phyloP scores from a whole-genome alignment of 2,797 vertebrate genomes.

The Clarias fuscus region DNA sequence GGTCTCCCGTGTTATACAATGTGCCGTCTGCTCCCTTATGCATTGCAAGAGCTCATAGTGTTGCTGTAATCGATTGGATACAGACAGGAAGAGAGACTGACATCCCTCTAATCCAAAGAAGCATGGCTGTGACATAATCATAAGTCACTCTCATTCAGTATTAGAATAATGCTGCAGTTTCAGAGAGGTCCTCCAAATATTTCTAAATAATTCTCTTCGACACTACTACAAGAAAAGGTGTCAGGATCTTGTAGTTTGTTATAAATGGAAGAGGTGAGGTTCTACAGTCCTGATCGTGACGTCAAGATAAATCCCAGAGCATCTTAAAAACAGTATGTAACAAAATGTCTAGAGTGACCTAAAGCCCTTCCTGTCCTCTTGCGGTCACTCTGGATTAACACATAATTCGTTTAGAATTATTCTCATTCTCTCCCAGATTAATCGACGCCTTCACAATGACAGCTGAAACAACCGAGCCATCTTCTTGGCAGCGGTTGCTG shows the following conservation, averaged over 20 bases:
- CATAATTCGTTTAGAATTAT: conserved; percentile 28
- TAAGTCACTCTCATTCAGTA: not conserved
- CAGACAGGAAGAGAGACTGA: not conserved
- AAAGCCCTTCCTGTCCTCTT: not conserved
- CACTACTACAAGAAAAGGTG: not conserved
- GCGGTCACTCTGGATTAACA: conserved; percentile 25
- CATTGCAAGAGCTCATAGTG: not conserved
- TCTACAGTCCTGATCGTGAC: not conserved
- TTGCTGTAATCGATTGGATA: not conserved
- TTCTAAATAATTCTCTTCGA: not conserved
- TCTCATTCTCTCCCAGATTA: conserved; percentile 24
- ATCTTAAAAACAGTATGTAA: not conserved
- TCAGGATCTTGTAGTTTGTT: no score
- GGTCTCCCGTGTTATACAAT: not conserved
- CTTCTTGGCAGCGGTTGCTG: conserved; percentile 35
- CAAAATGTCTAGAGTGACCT: not conserved
- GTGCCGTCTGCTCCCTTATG: not conserved
- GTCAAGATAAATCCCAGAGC: not conserved
- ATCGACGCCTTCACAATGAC: conserved; percentile 37
- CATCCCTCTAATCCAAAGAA: not conserved
- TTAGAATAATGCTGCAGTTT: not conserved
- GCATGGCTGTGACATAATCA: not conserved
- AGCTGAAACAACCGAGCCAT: conserved; percentile 51
- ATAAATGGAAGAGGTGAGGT: not conserved
- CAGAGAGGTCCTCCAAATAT: not conserved